phyloP scores from a whole-genome alignment of 64 coral and sea anemone genomes.

The Porites lutea region DNA sequence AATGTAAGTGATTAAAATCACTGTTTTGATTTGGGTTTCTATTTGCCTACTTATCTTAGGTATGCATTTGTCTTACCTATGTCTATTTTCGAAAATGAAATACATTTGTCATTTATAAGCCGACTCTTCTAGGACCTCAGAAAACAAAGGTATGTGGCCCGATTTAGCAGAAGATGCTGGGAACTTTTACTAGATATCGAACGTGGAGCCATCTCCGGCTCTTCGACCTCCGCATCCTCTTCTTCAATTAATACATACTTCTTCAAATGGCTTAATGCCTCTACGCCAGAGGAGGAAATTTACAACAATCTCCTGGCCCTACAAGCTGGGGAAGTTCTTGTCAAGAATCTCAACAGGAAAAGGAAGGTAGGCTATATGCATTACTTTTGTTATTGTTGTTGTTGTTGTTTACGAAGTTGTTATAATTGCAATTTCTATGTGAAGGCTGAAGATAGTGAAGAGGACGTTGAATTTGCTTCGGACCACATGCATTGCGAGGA shows the following conservation, averaged over 20 bases:
- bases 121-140: slow-evolving; percentile 9
- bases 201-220: background rate
- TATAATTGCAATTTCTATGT: background rate
- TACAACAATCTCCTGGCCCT: slow-evolving; percentile 1
- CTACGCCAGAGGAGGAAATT: slow-evolving; percentile 31
- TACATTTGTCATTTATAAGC: background rate
- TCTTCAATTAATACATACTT: background rate
- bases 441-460: background rate
- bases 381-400: background rate
- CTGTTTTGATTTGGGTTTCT: background rate
- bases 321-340: background rate
- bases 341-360: slow-evolving; percentile 8
- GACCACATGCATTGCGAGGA: background rate
- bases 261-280: slow-evolving; percentile 1
- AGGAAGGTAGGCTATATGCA: background rate
- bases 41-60: too few relatives aligned
- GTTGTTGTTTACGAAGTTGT: too few relatives aligned
- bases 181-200: background rate
- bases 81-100: background rate
- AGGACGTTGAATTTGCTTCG: background rate
- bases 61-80: too few relatives aligned
- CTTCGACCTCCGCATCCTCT: background rate
- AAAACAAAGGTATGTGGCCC: slow-evolving; percentile 10
- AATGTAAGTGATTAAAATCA: background rate
- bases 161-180: slow-evolving; percentile 14